These are phyloP conservation scores for Argentina silus DNA, from an alignment of 2,797 vertebrate genomes.

Conservation along the genomic window DNA sequence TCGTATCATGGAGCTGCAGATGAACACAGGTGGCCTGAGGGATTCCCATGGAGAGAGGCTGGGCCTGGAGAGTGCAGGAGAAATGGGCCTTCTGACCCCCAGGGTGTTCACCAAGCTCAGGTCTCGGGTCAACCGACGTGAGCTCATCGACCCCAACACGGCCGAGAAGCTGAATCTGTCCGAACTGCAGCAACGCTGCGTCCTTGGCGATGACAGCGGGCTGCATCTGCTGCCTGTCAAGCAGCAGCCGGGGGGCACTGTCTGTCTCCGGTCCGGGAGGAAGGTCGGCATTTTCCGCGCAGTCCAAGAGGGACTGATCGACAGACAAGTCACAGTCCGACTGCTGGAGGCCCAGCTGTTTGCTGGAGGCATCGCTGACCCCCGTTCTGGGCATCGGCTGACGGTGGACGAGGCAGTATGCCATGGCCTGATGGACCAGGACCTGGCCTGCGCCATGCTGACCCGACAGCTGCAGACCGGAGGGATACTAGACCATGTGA, in stretches of 20 bases:
- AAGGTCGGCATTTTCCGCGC: constrained; percentile 90
- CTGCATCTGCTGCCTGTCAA: constrained; percentile 86
- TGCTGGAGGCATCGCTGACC: constrained; percentile 92
- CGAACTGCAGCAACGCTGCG: constrained; percentile 83
- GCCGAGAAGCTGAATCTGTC: constrained; percentile 84
- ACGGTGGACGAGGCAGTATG: constrained; percentile 83
- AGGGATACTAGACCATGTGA: constrained; percentile 85
- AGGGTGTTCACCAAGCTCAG: constrained; percentile 74
- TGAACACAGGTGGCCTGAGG: constrained; percentile 80
- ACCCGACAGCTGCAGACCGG: constrained; percentile 86
- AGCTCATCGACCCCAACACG: constrained; percentile 93
- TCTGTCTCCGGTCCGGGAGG: constrained; percentile 85
- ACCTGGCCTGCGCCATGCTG: constrained; percentile 87
- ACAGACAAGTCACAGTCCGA: constrained; percentile 82
- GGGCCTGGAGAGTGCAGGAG: constrained; percentile 79
- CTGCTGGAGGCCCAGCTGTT: constrained; percentile 93
- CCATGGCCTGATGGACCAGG: constrained; percentile 86
- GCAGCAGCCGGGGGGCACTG: constrained; percentile 86
- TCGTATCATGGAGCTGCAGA: constrained; percentile 85
- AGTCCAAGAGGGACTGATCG: constrained; percentile 89
- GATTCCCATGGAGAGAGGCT: constrained; percentile 62
- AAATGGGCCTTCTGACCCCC: constrained; percentile 71
- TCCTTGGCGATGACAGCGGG: constrained; percentile 80
- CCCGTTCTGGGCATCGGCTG: constrained; percentile 87
- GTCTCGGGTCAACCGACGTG: constrained; percentile 68